Evolutionary conservation across 2,888 invertebrate species (phyloP).

Genomic region (Metacarcinus magister): DNA sequence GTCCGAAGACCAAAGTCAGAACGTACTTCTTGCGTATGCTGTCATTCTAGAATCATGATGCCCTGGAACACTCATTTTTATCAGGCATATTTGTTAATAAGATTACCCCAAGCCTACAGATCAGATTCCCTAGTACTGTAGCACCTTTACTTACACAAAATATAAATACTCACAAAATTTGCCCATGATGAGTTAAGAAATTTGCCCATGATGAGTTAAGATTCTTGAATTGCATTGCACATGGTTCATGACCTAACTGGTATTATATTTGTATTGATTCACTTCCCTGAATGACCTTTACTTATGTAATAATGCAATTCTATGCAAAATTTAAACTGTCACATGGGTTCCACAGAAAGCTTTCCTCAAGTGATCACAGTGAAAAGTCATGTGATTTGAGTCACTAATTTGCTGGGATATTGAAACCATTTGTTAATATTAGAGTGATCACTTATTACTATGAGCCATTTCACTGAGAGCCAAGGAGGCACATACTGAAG

Average conservation of each 20-base stretch:
- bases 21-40: neutral
- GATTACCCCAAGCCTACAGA: neutral
- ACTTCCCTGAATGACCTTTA: neutral
- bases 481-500: constrained; percentile 8
- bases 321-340: neutral
- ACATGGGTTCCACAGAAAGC: neutral
- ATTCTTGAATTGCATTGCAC: neutral
- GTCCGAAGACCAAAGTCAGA: neutral
- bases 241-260: neutral
- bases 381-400: neutral
- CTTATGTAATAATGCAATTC: neutral
- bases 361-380: neutral
- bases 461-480: neutral
- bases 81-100: neutral
- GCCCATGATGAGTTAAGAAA: neutral
- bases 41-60: neutral
- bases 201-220: neutral
- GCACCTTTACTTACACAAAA: neutral
- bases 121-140: neutral
- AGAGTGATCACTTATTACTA: neutral
- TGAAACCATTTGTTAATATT: neutral
- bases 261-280: neutral
- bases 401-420: neutral
- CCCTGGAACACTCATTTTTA: neutral
- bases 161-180: neutral